Evolutionary conservation across 2,113 vertebrate genomes (phyloP).

Genomic region (Megaptera novaeangliae): DNA sequence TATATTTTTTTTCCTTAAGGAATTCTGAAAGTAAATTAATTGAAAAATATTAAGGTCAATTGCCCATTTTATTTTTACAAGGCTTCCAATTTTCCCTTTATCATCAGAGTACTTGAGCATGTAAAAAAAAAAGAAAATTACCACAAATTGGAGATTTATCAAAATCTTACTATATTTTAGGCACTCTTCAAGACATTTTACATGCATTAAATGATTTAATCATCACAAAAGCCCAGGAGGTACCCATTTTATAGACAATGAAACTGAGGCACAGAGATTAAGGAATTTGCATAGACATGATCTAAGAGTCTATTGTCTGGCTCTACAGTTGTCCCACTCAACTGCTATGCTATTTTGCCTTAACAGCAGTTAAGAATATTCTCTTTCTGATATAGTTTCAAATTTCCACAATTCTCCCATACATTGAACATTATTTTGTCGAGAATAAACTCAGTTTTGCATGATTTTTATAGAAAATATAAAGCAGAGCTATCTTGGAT

Average conservation of each 20-base stretch:
- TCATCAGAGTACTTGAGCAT: background rate
- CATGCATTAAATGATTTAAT: background rate
- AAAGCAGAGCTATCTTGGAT: background rate
- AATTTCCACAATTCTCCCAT: background rate
- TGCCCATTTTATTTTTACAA: background rate
- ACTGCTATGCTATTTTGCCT: background rate
- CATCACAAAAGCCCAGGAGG: background rate
- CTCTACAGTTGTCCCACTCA: background rate
- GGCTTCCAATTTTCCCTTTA: background rate
- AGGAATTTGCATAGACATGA: background rate
- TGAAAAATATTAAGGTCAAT: background rate
- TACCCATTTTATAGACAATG: background rate
- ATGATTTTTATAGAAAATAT: background rate
- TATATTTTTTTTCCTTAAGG: background rate
- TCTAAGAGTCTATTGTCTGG: background rate
- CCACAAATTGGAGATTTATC: background rate
- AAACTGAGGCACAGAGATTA: background rate
- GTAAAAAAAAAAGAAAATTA: background rate
- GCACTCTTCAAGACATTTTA: background rate
- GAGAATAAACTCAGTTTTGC: background rate
- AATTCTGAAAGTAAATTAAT: conserved; percentile 27
- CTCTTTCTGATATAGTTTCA: background rate
- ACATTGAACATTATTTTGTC: conserved; percentile 17
- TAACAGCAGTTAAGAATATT: background rate
- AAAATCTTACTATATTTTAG: background rate